phyloP scores from a whole-genome alignment of 2,113 vertebrate genomes.

The Chitala chitala region DNA sequence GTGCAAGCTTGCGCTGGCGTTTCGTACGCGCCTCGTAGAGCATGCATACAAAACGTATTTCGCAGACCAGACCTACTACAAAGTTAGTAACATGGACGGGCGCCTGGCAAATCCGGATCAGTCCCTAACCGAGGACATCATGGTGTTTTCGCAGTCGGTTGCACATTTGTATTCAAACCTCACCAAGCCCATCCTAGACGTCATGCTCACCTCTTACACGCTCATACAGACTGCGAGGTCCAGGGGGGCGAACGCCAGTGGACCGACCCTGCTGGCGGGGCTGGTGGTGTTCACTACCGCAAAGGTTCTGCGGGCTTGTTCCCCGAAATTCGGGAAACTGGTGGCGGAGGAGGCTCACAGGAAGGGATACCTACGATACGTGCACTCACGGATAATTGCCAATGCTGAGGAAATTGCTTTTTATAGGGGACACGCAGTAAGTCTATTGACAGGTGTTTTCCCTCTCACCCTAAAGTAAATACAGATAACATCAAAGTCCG shows the following conservation, averaged over 20 bases:
- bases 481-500: no score
- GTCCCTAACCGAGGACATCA: conserved; percentile 93
- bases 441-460: conserved; percentile 13
- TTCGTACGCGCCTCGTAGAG: conserved; percentile 87
- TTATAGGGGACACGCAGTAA: conserved; percentile 95
- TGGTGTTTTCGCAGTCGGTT: conserved; percentile 92
- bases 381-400: conserved; percentile 93
- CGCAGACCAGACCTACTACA: conserved; percentile 89
- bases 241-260: conserved; percentile 80
- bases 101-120: conserved; percentile 93
- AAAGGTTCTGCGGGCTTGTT: conserved; percentile 86
- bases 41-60: conserved; percentile 91
- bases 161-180: conserved; percentile 97
- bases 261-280: conserved; percentile 84
- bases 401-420: conserved; percentile 97
- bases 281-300: conserved; percentile 89
- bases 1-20: conserved; percentile 88
- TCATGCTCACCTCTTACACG: conserved; percentile 89
- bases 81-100: conserved; percentile 90
- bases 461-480: no score
- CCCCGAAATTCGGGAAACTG: conserved; percentile 87
- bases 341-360: conserved; percentile 94
- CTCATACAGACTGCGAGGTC: conserved; percentile 85
- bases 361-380: conserved; percentile 88
- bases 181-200: conserved; percentile 94